Evolutionary conservation across 2,797 vertebrate genomes (phyloP), one percentile per base, ranked within the genome.

Genomic region (Myotis daubentonii): DNA sequence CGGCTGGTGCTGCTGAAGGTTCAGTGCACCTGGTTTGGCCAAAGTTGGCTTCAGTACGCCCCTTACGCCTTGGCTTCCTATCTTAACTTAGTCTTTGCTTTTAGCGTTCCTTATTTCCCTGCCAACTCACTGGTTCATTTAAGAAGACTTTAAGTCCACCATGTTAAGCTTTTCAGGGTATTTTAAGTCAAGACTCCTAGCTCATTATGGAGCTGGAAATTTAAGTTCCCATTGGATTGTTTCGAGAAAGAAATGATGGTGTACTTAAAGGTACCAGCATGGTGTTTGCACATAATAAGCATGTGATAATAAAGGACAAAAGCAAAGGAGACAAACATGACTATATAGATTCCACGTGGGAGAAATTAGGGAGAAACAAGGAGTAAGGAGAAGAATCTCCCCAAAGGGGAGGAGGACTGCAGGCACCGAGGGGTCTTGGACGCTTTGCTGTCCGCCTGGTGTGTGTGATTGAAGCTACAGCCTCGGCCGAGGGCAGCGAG

Each of bases 181-280:
- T 93, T 79, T 91, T 79, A 87, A 75, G 57, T 38, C 75, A 87
- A 33, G 15, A 7, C 57, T 55, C 36, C 11, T 51, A n/a, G 16
- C 4, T 75, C 10, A 20, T 87, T 49, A 36, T 2, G 66, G 44
- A 80, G 38, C 19, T 19, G 74, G 23, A 92, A 74, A 75, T 70
- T 80, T 85, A 89, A 74, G 49, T 85, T 47, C 30, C 91, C 15
- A 36, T 2, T 51, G 41, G 19, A 28, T 68, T 85, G 19, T 55
- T 92, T 33, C 76, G 51, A 94, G 72, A 85, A 74, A 55, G 53
- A 89, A 94, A 89, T 47, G 12, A 30, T 72, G 16, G 22, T 41
- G 16, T 72, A 28, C 80, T 92, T 62, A 84, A 57, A 94, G 41
- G 17, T n/a, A 87, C 16, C 12, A 72, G 16, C n/a, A 51, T 15